Evolutionary conservation across 2,797 vertebrate genomes (phyloP), one percentile per base, ranked within the genome.

Genomic region (Margarornis squamiger): DNA sequence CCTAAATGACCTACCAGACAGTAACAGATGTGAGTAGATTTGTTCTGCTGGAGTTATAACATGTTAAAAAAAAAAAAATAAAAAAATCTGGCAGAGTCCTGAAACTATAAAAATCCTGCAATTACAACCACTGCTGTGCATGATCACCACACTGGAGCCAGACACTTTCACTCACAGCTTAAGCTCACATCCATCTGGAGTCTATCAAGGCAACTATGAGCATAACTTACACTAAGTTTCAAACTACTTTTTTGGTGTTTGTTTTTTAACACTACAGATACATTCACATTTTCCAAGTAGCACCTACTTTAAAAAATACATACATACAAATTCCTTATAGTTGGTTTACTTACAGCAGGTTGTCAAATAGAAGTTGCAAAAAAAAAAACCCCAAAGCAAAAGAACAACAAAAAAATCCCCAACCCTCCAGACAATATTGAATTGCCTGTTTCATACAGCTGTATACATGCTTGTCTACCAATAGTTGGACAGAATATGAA

Each of bases 171-270:
- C 98, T 98, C 97, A 92, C 46, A 96, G 96, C 96, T 96, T 97
- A 97, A 92, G 96, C 98, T 97, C 98, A 96, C 97, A 94, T 97
- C 98, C 99, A 99, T 99, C 99, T 99, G 99, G 99, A 99, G 98
- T 98, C 98, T 98, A 99, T 99, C 98, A 99, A 98, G 97, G 97
- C 95, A 96, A 89, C 97, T 41, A 29, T 97, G 97, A 98, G 98
- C 22, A 34, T 96, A 98, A 98, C 98, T 98, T 98, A 96, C 97
- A 98, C 98, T 95, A 95, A 63, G 85, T 94, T 96, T 97, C 96
- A 93, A 95, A 97, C 93, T 92, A 90, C 76, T 97, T 96, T 96
- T 76, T 70, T 78, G 59, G 55, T 94, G 94, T 97, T 97, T 93
- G 94, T 95, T 97, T 96, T 97, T 96, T 90, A 98, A 98, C 96